Evolutionary conservation across 2,888 invertebrate species (phyloP).

Genomic region (Perizoma flavofasciatum): DNA sequence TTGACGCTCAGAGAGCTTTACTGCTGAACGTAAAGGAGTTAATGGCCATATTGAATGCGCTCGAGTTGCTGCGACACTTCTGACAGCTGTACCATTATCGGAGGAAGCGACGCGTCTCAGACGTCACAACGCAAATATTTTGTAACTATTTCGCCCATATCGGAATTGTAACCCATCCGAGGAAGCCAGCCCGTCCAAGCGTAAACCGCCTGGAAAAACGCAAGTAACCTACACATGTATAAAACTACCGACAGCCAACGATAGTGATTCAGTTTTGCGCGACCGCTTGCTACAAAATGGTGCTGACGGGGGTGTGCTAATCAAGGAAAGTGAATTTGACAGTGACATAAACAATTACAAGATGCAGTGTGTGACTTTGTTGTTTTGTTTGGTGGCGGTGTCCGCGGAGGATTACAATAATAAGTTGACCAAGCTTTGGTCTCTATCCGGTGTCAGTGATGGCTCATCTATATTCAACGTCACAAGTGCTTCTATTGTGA

Average conservation of each 20-base stretch:
- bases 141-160: constrained; percentile 65
- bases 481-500: constrained; percentile 67
- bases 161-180: constrained; percentile 60
- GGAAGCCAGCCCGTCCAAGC: constrained; percentile 70
- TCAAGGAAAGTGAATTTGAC: constrained; percentile 64
- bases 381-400: constrained; percentile 59
- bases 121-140: constrained; percentile 58
- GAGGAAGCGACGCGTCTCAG: constrained; percentile 67
- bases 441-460: constrained; percentile 60
- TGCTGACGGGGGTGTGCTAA: constrained; percentile 54
- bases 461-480: constrained; percentile 67
- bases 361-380: constrained; percentile 60
- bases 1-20: neutral
- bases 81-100: constrained; percentile 51
- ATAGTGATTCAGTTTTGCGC: constrained; percentile 79
- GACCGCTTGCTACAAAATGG: constrained; percentile 78
- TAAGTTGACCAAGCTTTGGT: constrained; percentile 69
- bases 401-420: constrained; percentile 61
- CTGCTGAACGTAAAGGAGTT: constrained; percentile 7
- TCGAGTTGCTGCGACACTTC: constrained; percentile 17
- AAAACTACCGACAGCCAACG: constrained; percentile 74
- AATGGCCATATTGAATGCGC: constrained; percentile 1
- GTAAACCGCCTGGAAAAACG: constrained; percentile 76
- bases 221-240: constrained; percentile 77
- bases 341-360: constrained; percentile 34